Conservation (phyloP, 2,888 invertebrate genomes). For the Ormyrus rosae region DNA sequence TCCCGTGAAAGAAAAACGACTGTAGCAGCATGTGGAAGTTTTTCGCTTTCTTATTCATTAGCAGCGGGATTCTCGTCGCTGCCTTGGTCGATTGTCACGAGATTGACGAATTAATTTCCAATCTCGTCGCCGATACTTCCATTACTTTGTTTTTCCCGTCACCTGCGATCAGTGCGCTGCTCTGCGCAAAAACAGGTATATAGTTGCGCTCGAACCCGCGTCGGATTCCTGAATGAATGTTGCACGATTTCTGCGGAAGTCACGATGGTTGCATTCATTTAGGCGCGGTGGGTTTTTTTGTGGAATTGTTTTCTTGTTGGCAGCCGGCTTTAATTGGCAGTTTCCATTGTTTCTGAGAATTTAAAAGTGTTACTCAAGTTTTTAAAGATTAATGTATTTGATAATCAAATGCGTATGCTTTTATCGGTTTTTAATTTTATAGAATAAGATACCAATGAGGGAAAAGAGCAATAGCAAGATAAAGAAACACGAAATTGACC, state of each 20-base stretch:
- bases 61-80: neutral
- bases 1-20: neutral
- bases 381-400: no score
- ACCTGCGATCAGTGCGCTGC: constrained; percentile 24
- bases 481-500: no score
- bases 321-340: no score
- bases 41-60: constrained; percentile 17
- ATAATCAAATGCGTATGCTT: no score
- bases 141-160: constrained; percentile 37
- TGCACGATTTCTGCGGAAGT: neutral
- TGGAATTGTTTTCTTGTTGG: no score
- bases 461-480: no score
- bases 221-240: neutral
- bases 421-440: no score
- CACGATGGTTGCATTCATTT: neutral
- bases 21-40: neutral
- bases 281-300: neutral
- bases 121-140: constrained; percentile 44
- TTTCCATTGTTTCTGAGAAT: no score
- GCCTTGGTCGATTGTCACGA: constrained; percentile 15
- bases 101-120: constrained; percentile 40
- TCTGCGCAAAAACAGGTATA: constrained; percentile 42
- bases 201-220: neutral
- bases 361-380: no score
- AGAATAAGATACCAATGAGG: no score